These are phyloP conservation scores for Apus apus DNA, from an alignment of 2,113 vertebrate genomes.

Conservation along the genomic window DNA sequence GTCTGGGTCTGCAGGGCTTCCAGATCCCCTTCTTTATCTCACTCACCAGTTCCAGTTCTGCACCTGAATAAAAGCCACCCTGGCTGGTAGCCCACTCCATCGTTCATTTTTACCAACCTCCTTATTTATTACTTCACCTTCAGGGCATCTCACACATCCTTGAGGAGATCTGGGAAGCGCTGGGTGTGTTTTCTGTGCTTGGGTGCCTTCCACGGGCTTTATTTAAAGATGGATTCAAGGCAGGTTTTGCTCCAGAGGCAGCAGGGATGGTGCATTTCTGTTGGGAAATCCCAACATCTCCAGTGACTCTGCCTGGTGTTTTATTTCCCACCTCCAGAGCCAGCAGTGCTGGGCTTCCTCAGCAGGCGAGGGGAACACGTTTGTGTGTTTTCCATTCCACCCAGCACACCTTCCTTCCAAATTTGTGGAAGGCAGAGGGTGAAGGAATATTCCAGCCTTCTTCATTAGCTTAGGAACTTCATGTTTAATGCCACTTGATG, in stretches of 20 bases:
- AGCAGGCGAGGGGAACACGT: accelerated
- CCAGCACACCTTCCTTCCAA: not conserved
- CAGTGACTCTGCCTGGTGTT: accelerated
- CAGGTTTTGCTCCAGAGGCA: not conserved
- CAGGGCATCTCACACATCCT: not conserved
- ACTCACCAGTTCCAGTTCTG: not conserved
- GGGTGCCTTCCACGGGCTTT: not conserved
- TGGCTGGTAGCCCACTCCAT: not conserved
- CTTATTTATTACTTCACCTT: not conserved
- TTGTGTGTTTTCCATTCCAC: not conserved
- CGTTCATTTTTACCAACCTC: not conserved
- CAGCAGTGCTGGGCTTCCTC: not conserved
- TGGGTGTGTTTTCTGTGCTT: not conserved
- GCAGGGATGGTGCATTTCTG: not conserved
- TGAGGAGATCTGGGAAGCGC: not conserved
- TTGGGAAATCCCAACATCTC: not conserved
- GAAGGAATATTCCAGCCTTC: not conserved
- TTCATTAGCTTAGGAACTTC: not conserved
- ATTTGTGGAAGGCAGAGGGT: accelerated
- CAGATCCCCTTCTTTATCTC: not conserved
- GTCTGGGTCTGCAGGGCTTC: not conserved
- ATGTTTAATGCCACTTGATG: not conserved
- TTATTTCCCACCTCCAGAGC: not conserved
- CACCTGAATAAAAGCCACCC: not conserved
- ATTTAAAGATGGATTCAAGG: not conserved